These are phyloP conservation scores for Sesamia nonagrioides DNA, from an alignment of 1,140 invertebrate species.

Conservation along the genomic window DNA sequence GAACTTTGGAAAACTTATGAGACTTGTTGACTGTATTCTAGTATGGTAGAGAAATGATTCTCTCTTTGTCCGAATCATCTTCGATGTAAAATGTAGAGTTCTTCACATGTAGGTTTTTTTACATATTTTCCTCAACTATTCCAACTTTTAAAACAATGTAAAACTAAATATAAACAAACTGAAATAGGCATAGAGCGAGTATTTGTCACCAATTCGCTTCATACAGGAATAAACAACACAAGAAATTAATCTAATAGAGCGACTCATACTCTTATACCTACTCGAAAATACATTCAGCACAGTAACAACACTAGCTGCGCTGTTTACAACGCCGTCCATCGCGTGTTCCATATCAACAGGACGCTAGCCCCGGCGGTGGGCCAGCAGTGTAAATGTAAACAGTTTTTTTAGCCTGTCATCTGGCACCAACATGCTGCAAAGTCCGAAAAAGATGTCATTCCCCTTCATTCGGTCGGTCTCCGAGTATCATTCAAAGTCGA, in stretches of 20 bases:
- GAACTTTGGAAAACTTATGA: neutral
- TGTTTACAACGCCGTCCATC: conserved; percentile 44
- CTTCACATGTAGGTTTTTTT: neutral
- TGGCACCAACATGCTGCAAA: conserved; percentile 53
- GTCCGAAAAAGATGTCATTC: conserved; percentile 59
- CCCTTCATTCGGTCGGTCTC: conserved; percentile 56
- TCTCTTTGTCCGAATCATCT: neutral
- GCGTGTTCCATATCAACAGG: neutral
- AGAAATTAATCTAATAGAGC: conserved; percentile 35
- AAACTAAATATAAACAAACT: conserved; percentile 15
- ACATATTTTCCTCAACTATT: conserved; percentile 6
- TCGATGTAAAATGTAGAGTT: neutral
- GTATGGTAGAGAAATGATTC: neutral
- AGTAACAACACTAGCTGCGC: conserved; percentile 5
- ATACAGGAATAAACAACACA: conserved; percentile 21
- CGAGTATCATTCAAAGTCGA: conserved; percentile 57
- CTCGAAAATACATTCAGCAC: conserved; percentile 22
- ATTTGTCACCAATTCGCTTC: conserved; percentile 35
- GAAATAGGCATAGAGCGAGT: neutral
- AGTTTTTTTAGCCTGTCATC: conserved; percentile 51
- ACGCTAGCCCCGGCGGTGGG: neutral
- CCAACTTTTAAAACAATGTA: neutral
- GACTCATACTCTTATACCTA: conserved; percentile 7
- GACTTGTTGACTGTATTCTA: conserved; percentile 4
- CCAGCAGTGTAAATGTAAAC: conserved; percentile 42